Percentiles rank a stretch among this genome's conserved stretches.
These are phyloP conservation scores for Triplophysa rosa DNA, from an alignment of 2,113 vertebrate species.

Conservation along the genomic window DNA sequence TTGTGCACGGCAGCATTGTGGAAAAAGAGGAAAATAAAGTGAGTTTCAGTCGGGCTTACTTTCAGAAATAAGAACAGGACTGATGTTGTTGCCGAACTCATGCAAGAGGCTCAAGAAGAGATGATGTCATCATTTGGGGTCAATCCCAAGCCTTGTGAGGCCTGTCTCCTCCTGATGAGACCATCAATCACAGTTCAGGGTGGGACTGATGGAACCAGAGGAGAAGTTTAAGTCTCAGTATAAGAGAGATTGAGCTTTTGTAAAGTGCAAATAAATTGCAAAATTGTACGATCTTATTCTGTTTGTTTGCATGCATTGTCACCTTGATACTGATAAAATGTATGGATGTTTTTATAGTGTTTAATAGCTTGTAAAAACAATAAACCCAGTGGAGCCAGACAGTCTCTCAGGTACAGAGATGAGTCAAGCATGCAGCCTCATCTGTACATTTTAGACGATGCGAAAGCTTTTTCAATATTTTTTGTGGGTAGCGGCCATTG, in stretches of 20 bases:
- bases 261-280: neutral
- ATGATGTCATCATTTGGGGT: conserved; percentile 41
- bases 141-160: neutral
- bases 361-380: conserved; percentile 23
- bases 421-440: neutral
- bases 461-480: neutral
- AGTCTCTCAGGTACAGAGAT: neutral
- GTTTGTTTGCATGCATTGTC: neutral
- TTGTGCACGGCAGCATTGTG: too few species aligned
- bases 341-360: conserved; percentile 25
- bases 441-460: neutral
- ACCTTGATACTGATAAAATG: neutral
- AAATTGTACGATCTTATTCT: neutral
- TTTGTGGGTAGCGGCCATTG: neutral
- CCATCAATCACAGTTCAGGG: conserved; percentile 9
- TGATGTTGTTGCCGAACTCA: too few species aligned
- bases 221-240: too few species aligned
- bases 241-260: neutral
- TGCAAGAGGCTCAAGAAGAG: neutral
- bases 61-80: too few species aligned
- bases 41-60: too few species aligned
- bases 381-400: conserved; percentile 18
- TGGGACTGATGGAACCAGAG: neutral
- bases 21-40: too few species aligned
- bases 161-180: conserved; percentile 14